phyloP scores from a whole-genome alignment of 2,888 invertebrate genomes.

The Pocota personata region DNA sequence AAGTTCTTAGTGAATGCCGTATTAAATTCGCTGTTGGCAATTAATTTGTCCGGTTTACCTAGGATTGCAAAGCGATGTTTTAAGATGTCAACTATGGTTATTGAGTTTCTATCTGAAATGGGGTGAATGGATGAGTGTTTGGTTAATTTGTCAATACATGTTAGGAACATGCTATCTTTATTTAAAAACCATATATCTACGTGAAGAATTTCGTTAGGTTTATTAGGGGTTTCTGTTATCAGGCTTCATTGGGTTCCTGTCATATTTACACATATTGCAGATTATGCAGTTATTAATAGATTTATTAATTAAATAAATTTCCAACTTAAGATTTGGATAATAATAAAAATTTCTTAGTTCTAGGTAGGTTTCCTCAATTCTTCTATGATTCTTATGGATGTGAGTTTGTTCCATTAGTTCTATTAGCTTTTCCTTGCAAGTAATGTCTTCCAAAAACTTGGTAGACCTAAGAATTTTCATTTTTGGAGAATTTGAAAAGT shows the following conservation, averaged over 20 bases:
- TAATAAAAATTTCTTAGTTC: not conserved
- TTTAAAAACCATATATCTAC: no score
- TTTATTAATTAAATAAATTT: no score
- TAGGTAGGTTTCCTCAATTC: no score
- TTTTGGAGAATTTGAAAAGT: slow-evolving; percentile 10
- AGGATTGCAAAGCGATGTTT: slow-evolving; percentile 9
- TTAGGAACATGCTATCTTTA: slow-evolving; percentile 19
- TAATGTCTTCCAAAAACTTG: not conserved
- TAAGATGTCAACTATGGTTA: slow-evolving; percentile 23
- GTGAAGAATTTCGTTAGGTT: no score
- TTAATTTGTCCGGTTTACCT: slow-evolving; percentile 22
- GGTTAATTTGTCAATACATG: slow-evolving; percentile 29
- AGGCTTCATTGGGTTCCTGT: no score
- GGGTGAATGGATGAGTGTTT: slow-evolving; percentile 8
- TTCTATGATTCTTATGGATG: not conserved
- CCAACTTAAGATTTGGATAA: not conserved
- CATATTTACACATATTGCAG: slow-evolving; percentile 8
- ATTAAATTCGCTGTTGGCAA: slow-evolving; percentile 39
- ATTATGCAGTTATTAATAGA: slow-evolving; percentile 1
- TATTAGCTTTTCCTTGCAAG: not conserved
- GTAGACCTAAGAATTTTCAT: slow-evolving; percentile 18
- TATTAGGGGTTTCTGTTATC: no score
- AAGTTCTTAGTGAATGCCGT: no score
- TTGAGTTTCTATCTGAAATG: slow-evolving; percentile 19
- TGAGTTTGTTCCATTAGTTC: slow-evolving; percentile 1